Evolutionary conservation across 2,113 vertebrate species (phyloP).

Genomic region (Psephotus haematonotus): DNA sequence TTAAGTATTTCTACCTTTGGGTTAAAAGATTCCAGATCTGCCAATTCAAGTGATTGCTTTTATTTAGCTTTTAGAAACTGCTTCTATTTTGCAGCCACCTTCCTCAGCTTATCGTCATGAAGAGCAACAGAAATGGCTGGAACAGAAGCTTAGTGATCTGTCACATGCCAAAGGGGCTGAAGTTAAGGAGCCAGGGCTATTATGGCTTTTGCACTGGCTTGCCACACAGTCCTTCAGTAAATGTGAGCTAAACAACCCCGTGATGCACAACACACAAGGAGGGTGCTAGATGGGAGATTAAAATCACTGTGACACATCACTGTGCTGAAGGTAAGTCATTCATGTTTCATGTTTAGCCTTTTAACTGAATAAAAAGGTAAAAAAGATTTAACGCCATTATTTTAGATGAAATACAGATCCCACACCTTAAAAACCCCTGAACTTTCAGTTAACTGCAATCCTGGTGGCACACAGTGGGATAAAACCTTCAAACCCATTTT

Average conservation of each 20-base stretch:
- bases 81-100: background rate
- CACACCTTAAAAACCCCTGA: background rate
- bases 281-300: background rate
- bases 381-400: background rate
- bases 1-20: background rate
- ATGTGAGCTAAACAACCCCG: background rate
- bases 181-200: background rate
- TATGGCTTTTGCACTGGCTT: background rate
- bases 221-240: background rate
- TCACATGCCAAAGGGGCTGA: background rate
- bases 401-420: background rate
- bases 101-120: background rate
- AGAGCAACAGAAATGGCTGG: background rate
- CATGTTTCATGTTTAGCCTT: background rate
- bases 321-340: background rate
- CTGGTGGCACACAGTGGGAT: background rate
- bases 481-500: background rate
- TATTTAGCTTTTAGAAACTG: background rate
- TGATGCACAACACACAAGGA: background rate
- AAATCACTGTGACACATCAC: background rate
- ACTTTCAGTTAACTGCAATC: background rate
- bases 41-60: background rate
- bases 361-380: background rate
- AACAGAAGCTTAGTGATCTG: background rate
- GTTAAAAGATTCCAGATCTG: background rate